Base-by-base conservation (phyloP, 2,888 invertebrate genomes). In the Cephus runcator region DNA sequence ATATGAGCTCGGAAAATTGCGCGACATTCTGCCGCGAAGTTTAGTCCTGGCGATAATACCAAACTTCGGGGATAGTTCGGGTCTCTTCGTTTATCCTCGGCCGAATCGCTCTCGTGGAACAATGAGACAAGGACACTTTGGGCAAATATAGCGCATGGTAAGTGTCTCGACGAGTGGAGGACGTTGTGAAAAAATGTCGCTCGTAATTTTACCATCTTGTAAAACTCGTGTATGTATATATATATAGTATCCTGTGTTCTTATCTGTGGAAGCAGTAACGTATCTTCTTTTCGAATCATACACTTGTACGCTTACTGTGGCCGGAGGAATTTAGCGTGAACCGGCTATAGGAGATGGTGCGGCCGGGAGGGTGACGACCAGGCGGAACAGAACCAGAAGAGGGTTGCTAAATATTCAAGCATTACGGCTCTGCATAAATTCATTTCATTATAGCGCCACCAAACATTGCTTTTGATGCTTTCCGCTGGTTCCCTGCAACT, bases 341-440 rank as follows among this genome's bases (percentile, higher is more conserved):
- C 75, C 30, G 76, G 76, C 33, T 75, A 76, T 73, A 79, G 73
- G 34, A 23, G 56, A 56, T 56, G 56, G 23, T 23, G 56, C 56
- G 56, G 23, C 23, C 76, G 75, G 56, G 77, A 76, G 82, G 83
- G 85, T 83, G 84, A 82, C 84, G 83, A 84, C 85, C 83, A 78
- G 86, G 86, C 87, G 87, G 86, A 88, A 89, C 89, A 88, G 89
- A 89, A 88, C 89, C 89, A 89, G 88, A 90, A 89, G 89, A 90
- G 90, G 90, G 90, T 90, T 86, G 88, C 90, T 90, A 90, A 90
- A 90, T 90, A 90, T 90, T 90, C 90, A 90, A 93, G 93, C 93
- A 93, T 93, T 93, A 93, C 93, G 93, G 93, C 93, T 93, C 93
- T 93, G 93, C 93, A 93, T 93, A 93, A 93, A 93, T 93, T 93